Percentiles rank a stretch among this genome's conserved stretches.
phyloP scores from a whole-genome alignment of 2,797 vertebrate species.

The Stomatorhinus walkeri region DNA sequence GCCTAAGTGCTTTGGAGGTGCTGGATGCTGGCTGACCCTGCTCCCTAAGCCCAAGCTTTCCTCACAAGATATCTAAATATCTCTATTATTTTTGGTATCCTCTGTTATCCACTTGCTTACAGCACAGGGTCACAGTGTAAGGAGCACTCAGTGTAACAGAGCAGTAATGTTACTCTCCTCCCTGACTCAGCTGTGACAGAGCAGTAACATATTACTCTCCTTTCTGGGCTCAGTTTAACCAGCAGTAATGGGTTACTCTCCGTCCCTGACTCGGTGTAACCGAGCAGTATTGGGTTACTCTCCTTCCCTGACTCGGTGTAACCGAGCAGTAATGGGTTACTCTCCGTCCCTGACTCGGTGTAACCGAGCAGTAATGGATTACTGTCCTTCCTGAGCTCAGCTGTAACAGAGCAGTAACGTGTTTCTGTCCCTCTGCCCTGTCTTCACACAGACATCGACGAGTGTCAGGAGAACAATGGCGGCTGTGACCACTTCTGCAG shows the following conservation, averaged over 20 bases:
- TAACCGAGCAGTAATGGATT: neutral
- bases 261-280: neutral
- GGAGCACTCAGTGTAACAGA: neutral
- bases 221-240: neutral
- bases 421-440: neutral
- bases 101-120: neutral
- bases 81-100: neutral
- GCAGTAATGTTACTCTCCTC: neutral
- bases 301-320: too few relatives aligned
- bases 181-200: neutral
- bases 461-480: conserved; percentile 85
- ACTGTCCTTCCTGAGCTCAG: neutral
- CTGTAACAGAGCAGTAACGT: neutral
- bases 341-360: too few relatives aligned
- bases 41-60: neutral
- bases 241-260: neutral
- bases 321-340: too few relatives aligned
- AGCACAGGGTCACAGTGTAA: neutral
- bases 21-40: neutral
- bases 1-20: neutral
- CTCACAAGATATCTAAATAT: neutral
- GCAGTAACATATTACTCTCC: neutral
- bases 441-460: conserved; percentile 77
- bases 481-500: conserved; percentile 94
- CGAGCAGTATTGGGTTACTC: too few relatives aligned